phyloP scores from a whole-genome alignment of 2,797 vertebrate genomes.

The Paedocypris micromegethes region DNA sequence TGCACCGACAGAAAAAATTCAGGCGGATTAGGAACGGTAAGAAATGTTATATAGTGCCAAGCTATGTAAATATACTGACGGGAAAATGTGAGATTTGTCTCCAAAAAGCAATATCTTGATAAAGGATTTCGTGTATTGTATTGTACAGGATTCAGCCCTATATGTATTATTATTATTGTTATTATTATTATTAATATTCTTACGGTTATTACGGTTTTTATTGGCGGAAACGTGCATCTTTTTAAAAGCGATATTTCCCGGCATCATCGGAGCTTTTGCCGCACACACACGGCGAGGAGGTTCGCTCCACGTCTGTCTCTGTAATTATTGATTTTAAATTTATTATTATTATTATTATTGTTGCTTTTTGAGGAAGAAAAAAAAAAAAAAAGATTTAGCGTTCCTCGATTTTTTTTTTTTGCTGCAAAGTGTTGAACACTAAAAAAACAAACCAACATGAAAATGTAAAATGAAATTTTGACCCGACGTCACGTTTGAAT shows the following conservation, averaged over 20 bases:
- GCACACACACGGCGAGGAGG: too few species aligned
- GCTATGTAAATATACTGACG: conserved; percentile 73
- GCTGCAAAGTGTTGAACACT: conserved; percentile 86
- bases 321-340: conserved; percentile 71
- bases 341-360: conserved; percentile 64
- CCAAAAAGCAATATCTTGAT: conserved; percentile 80
- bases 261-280: too few species aligned
- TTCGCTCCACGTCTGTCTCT: conserved; percentile 57
- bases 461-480: conserved; percentile 77
- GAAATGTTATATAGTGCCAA: conserved; percentile 77
- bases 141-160: conserved; percentile 78
- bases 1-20: conserved; percentile 55
- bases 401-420: conserved; percentile 73
- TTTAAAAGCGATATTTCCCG: conserved; percentile 44
- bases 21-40: conserved; percentile 38
- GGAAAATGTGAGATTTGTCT: conserved; percentile 72
- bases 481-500: conserved; percentile 67
- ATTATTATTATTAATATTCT: conserved; percentile 66
- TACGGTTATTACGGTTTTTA: conserved; percentile 61
- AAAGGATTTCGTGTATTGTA: conserved; percentile 77
- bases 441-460: conserved; percentile 81
- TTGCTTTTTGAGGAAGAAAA: conserved; percentile 62
- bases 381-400: conserved; percentile 47
- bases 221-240: conserved; percentile 72
- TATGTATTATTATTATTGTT: conserved; percentile 76